A percentile compares a stretch with the other conserved stretches of the same genome.
phyloP scores from a whole-genome alignment of 2,797 vertebrate species.

The Streptopelia turtur region DNA sequence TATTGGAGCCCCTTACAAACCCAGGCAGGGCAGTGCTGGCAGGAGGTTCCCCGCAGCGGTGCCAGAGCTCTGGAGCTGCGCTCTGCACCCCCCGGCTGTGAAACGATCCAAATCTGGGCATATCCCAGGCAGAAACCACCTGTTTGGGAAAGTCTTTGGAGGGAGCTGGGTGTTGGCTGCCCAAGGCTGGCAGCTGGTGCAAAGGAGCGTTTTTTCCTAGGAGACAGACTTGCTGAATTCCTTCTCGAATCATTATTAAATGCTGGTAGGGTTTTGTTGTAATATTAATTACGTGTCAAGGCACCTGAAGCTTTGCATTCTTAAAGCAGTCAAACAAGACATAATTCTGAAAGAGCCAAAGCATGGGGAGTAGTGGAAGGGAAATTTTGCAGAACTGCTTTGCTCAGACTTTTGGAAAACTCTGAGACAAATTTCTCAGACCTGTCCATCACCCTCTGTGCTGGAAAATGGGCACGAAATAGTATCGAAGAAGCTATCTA shows the following conservation, averaged over 20 bases:
- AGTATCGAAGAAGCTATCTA: constrained; percentile 5
- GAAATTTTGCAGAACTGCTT: not conserved
- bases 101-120: not conserved
- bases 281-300: constrained; percentile 32
- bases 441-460: not conserved
- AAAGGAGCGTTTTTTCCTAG: not conserved
- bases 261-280: constrained; percentile 19
- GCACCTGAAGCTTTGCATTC: constrained; percentile 7
- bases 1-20: not conserved
- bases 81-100: not conserved
- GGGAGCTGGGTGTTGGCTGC: not conserved
- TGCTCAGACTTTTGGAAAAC: constrained; percentile 22
- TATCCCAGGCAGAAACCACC: constrained; percentile 31
- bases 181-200: not conserved
- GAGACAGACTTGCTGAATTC: not conserved
- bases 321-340: constrained; percentile 18
- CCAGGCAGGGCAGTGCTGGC: not conserved
- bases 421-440: not conserved
- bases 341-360: not conserved
- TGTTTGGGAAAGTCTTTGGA: not conserved
- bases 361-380: not conserved
- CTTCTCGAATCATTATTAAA: constrained; percentile 37
- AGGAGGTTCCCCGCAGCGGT: not conserved
- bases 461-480: not conserved
- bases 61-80: constrained; percentile 22